Base-by-base conservation (phyloP, 2,888 invertebrate species). In the Andrena praecox region DNA sequence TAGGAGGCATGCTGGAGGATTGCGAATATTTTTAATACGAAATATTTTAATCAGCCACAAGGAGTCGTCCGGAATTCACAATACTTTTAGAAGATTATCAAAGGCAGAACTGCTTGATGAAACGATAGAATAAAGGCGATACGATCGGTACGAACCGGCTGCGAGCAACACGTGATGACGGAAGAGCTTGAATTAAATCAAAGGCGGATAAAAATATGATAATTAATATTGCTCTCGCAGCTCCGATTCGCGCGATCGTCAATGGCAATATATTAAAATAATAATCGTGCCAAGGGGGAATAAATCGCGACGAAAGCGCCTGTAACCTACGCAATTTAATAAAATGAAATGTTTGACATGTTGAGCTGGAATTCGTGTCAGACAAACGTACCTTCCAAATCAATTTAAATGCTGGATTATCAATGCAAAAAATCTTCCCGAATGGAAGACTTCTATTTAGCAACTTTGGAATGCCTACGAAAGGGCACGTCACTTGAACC, bases 181-280 rank as follows among this genome's bases (percentile, higher is more conserved):
- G 54, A 59, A 63, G 67, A 31, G 7, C 71, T 52, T 71, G 71
- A 80, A 80, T 75, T 75, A 82, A 75, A 80, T 80, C 75, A 54
- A 54, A 68, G 70, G 52, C 68, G 35, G 70, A 75, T 75, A 69
- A 71, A 80, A 80, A 71, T 80, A 82, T 67, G 71, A 72, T 75
- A 67, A 75, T 80, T 75, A 63, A 80, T 71, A 70, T 70, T 68
- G 63, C 66, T 63, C 62, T 62, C 50, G 63, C 62, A 82, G 71
- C 71, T 71, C 35, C 35, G 33, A 33, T 72, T 62, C 60, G 35
- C 48, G 59, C 31, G 35, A 70, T 63, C 56, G 52, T 48, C 50
- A 42, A 33, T 59, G 35, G 42, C 35, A 48, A 59, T 31, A 10
- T 12, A 33, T 27, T 33, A 10, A 31, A 71, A 71, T 71, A 33